These are phyloP conservation scores for Gandaritis pyraliata DNA, from an alignment of 2,888 invertebrate species.

Conservation along the genomic window DNA sequence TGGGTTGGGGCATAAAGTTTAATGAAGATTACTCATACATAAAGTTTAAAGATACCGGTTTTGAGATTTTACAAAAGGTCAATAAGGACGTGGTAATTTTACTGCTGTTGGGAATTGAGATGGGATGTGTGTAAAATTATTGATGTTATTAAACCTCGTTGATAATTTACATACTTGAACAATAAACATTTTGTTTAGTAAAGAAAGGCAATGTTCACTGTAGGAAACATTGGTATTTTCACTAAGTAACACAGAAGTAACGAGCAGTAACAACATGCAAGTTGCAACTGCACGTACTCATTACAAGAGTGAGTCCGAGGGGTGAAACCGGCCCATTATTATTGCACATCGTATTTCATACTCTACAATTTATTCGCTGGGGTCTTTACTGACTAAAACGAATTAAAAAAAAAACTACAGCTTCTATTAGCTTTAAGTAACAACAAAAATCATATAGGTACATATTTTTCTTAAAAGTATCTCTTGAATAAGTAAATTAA, in stretches of 20 bases:
- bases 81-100: conserved; percentile 34
- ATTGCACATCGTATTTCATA: conserved; percentile 48
- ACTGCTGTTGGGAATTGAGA: conserved; percentile 39
- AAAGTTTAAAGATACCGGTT: conserved; percentile 31
- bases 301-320: conserved; percentile 38
- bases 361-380: conserved; percentile 35
- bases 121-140: conserved; percentile 44
- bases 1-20: conserved; percentile 29
- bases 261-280: conserved; percentile 53
- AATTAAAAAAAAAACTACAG: conserved; percentile 6
- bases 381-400: conserved; percentile 23
- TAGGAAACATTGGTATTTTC: conserved; percentile 53
- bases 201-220: neutral
- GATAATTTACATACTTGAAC: conserved; percentile 46
- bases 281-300: conserved; percentile 50
- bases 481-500: conserved; percentile 38
- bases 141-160: conserved; percentile 41
- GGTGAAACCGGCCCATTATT: conserved; percentile 46
- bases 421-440: conserved; percentile 19
- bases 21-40: conserved; percentile 35
- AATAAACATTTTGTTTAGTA: neutral
- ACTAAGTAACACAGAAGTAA: conserved; percentile 52
- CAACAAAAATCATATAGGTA: conserved; percentile 11
- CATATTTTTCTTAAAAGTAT: conserved; percentile 30
- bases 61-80: conserved; percentile 30